Percentiles rank a stretch among this genome's conserved stretches.
These are phyloP conservation scores for Astropecten irregularis DNA, from an alignment of 53 echinoderm and acorn worm species.

Conservation along the genomic window DNA sequence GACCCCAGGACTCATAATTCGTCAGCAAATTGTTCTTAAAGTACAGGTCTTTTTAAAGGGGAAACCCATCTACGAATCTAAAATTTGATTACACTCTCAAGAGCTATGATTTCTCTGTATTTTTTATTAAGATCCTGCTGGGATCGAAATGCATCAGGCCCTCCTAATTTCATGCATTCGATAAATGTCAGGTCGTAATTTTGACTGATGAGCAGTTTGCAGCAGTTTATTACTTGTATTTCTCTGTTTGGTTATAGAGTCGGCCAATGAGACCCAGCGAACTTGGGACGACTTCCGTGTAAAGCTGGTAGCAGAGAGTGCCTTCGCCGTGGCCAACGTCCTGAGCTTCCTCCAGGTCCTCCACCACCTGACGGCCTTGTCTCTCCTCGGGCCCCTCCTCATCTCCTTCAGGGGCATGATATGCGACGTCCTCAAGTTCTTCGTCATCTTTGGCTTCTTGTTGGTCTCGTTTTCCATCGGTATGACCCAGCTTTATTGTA, in stretches of 20 bases:
- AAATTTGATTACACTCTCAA: too few species aligned
- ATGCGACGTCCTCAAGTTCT: slow-evolving; percentile 59
- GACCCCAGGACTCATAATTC: too few species aligned
- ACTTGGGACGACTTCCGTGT: slow-evolving; percentile 20
- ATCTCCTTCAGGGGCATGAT: slow-evolving; percentile 65
- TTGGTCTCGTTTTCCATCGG: slow-evolving; percentile 72
- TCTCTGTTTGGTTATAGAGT: neutral
- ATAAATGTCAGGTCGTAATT: too few species aligned
- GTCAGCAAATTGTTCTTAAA: too few species aligned
- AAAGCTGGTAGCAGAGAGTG: slow-evolving; percentile 25
- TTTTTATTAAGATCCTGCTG: too few species aligned
- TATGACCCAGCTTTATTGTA: slow-evolving; percentile 70
- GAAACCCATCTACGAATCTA: too few species aligned
- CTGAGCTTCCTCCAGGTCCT: slow-evolving; percentile 72
- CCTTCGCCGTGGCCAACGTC: slow-evolving; percentile 70
- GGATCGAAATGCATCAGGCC: too few species aligned
- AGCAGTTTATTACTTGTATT: neutral
- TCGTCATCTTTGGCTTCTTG: slow-evolving; percentile 61
- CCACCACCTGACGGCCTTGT: slow-evolving; percentile 43
- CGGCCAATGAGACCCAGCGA: neutral
- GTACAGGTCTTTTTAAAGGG: too few species aligned
- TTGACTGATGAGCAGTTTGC: too few species aligned
- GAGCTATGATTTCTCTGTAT: too few species aligned
- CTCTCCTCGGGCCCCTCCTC: slow-evolving; percentile 75
- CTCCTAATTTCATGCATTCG: too few species aligned